Base-by-base conservation (phyloP, 2,888 invertebrate genomes). In the Neria commutata region DNA sequence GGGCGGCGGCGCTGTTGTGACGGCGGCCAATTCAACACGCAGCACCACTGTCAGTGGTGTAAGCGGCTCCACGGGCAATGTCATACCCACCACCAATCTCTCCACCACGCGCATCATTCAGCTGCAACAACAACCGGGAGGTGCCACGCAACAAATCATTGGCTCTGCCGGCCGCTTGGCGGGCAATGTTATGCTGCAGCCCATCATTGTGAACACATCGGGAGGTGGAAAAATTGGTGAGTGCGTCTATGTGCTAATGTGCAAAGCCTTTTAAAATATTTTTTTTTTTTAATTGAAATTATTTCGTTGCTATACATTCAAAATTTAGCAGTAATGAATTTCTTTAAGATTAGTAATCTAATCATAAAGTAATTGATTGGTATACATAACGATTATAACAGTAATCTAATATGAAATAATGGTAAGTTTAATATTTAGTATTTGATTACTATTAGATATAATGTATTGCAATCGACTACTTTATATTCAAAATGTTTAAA, bases 101-200 rank as follows among this genome's bases (percentile, higher is more conserved):
- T 72, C 76, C 23, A 72, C 80, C 17, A 79, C 81, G 2, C 71
- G 82, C 17, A 82, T 82, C 17, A 81, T 82, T 53, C 82, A 82
- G 58, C 64, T 82, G 17, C 81, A 81, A 57, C 81, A 81, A 57
- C 81, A 77, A 24, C 70, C 78, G 0, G 75, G 77, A 1, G 75
- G 73, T 14, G 70, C 77, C 0, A 62, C 76, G 0, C 79, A 80
- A 37, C 80, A 81, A 62, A 75, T 82, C 3, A 77, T 81, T 10
- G 77, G 80, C 0, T 67, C 78, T 0, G 69, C 75, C 1, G 74
- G 78, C 0, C 77, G 81, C 1, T 68, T 81, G 21, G 67, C 79
- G 0, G 79, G 76, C 10, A 82, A 81, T 67, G 73, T 82, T 3
- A 81, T 82, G 80, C 54, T 82, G 16, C 81, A 81, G 57, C 82